Conservation (phyloP, 2,888 invertebrate species). For the Xanthia icteritia region DNA sequence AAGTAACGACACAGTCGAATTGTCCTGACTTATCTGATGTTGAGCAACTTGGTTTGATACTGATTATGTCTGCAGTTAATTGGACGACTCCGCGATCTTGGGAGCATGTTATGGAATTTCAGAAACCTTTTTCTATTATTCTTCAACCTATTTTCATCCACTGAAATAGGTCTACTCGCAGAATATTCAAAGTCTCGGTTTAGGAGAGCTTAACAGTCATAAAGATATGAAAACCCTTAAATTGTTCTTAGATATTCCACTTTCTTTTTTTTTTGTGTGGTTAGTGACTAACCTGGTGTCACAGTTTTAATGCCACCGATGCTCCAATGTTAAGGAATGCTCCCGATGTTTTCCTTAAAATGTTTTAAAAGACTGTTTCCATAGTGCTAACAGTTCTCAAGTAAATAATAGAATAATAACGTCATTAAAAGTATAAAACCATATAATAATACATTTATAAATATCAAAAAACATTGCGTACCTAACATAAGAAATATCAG, state of each 20-base stretch:
- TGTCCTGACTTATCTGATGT: constrained; percentile 38
- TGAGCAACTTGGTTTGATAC: constrained; percentile 1
- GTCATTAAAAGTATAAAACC: background rate
- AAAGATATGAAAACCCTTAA: background rate
- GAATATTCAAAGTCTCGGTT: background rate
- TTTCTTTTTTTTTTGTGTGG: no score
- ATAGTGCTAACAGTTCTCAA: background rate
- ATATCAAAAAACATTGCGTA: constrained; percentile 12
- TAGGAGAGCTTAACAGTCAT: background rate
- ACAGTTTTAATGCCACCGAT: no score
- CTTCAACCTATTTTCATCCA: no score
- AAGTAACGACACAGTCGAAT: constrained; percentile 41
- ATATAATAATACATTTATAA: constrained; percentile 13
- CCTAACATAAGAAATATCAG: background rate
- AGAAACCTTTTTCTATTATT: background rate
- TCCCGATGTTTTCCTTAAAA: background rate
- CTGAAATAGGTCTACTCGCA: background rate
- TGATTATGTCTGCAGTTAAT: constrained; percentile 17
- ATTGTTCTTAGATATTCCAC: background rate
- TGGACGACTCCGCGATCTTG: constrained; percentile 4
- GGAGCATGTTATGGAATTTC: background rate
- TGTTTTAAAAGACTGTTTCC: background rate
- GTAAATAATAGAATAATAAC: background rate
- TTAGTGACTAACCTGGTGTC: no score
- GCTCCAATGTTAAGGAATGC: no score